Evolutionary conservation across 2,888 invertebrate species (phyloP).

Genomic region (Seira musarum): DNA sequence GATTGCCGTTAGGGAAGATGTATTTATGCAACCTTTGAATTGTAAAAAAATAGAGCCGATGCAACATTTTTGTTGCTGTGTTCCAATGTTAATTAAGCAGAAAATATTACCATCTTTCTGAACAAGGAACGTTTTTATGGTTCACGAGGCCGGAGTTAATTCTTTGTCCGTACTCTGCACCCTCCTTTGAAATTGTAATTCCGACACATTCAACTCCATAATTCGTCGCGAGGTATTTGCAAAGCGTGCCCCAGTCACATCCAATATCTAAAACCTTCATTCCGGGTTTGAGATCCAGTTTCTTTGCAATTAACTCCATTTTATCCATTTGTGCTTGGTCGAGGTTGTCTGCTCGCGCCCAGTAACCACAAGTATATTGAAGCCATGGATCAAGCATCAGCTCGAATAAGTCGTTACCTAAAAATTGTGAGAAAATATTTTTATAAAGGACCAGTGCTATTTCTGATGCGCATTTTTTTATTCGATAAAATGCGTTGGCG

Average conservation of each 20-base stretch:
- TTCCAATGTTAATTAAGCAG: too few relatives aligned
- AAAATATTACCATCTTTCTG: too few relatives aligned
- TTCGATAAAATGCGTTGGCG: too few relatives aligned
- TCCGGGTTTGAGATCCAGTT: conserved; percentile 40
- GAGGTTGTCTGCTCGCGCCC: conserved; percentile 33
- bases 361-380: conserved; percentile 56
- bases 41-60: too few relatives aligned
- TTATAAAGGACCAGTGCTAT: too few relatives aligned
- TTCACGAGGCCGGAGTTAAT: too few relatives aligned
- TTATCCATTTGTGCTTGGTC: conserved; percentile 29
- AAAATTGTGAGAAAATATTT: too few relatives aligned
- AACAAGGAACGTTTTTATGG: too few relatives aligned
- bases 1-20: conserved; percentile 32
- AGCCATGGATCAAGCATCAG: conserved; percentile 42
- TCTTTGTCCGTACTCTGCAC: conserved; percentile 50
- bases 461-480: too few relatives aligned
- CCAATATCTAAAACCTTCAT: conserved; percentile 46
- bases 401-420: conserved; percentile 44
- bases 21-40: conserved; percentile 23
- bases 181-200: conserved; percentile 50
- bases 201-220: conserved; percentile 56
- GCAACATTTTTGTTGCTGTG: too few relatives aligned
- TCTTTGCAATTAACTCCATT: too few relatives aligned
- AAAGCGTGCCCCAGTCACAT: conserved; percentile 44
- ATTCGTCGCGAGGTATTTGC: conserved; percentile 45